Percentiles rank a stretch among this genome's conserved stretches.
These are phyloP conservation scores for Potamilus streckersoni DNA, from an alignment of 1,140 invertebrate genomes.

Conservation along the genomic window DNA sequence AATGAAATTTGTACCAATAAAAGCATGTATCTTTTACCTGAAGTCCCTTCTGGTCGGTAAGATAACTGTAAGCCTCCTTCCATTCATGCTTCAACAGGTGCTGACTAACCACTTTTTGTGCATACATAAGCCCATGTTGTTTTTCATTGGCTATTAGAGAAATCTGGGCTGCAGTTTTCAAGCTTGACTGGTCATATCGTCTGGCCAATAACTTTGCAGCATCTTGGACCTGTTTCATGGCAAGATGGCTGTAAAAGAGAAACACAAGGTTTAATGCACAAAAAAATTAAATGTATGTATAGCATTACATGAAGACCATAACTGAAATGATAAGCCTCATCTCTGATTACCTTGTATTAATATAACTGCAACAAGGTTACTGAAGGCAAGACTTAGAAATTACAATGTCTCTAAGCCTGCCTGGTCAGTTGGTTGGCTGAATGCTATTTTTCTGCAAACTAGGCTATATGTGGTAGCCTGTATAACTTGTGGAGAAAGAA, in stretches of 20 bases:
- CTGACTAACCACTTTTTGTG: constrained; percentile 49
- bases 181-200: constrained; percentile 52
- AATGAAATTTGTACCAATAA: not conserved
- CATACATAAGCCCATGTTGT: constrained; percentile 53
- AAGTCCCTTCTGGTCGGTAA: constrained; percentile 44
- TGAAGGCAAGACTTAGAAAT: too few relatives aligned
- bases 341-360: too few relatives aligned
- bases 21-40: constrained; percentile 38
- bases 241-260: constrained; percentile 53
- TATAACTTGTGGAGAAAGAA: too few relatives aligned
- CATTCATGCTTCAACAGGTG: constrained; percentile 70
- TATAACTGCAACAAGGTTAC: too few relatives aligned
- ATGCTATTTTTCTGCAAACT: too few relatives aligned
- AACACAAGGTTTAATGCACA: not conserved
- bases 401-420: too few relatives aligned
- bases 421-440: too few relatives aligned
- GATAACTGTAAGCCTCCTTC: constrained; percentile 49
- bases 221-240: constrained; percentile 59
- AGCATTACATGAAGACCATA: not conserved
- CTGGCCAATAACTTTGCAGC: constrained; percentile 52
- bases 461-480: too few relatives aligned
- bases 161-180: constrained; percentile 56
- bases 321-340: not conserved
- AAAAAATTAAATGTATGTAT: not conserved
- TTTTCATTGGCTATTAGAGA: constrained; percentile 56